Base-by-base conservation (phyloP, 2,797 vertebrate species). In the Ibycter americanus region DNA sequence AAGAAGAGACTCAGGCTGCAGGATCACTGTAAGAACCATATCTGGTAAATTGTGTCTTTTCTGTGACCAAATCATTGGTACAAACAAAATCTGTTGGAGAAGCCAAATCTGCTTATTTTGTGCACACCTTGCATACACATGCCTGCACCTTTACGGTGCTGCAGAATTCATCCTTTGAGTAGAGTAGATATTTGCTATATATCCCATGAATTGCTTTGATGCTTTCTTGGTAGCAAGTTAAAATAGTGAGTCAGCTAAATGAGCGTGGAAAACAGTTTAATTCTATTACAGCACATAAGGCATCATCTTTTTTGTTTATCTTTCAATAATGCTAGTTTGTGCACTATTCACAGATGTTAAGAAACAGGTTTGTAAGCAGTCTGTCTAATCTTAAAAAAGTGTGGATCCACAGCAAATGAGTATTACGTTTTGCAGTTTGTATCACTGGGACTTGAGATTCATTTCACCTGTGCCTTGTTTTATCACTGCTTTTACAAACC, bases 201-300 rank as follows among this genome's bases (percentile, higher is more conserved):
- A 54, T 71, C 49, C 74, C 65, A 20, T 12, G 1, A 78, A 55
- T 21, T 70, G 73, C 66, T 94, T 72, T 88, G 72, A 54, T 86
- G 61, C 89, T 88, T 88, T 86, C 87, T 88, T 76, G 38, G 84
- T 86, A 84, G 52, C 44, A 55, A 66, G 44, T 68, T 92, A 32
- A 81, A 93, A 44, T 23, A 42, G 61, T 89, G 94, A 96, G 89
- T 96, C 90, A 96, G 87, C 89, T 96, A 91, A 90, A 7, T 89
- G 89, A 89, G 79, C 84, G 18, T 91, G 72, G 82, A 89, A 90
- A 88, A 54, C 90, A 88, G 36, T 86, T 89, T 94, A 94, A 93
- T 95, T 79, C 87, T 93, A 66, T 95, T 90, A 47, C 25, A 73
- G 82, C 34, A 83, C 56, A 4, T 32, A 81, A 87, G 82, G 82